phyloP scores from a whole-genome alignment of 2,888 invertebrate species.

The Diarsia mendica region DNA sequence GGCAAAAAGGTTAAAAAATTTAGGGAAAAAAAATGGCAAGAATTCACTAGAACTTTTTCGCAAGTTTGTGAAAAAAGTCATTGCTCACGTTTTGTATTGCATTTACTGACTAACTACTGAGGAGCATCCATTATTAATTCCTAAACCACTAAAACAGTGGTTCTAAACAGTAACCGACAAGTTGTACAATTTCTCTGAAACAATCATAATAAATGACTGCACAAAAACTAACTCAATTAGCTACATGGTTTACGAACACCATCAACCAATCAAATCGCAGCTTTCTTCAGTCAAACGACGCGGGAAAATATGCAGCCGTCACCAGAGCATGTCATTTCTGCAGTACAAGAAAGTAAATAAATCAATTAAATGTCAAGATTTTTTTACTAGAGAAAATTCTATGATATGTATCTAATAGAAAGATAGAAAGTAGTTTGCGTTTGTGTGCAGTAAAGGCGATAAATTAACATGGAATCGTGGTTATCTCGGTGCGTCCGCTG shows the following conservation, averaged over 20 bases:
- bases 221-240: conserved; percentile 56
- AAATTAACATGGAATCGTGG: conserved; percentile 68
- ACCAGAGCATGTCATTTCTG: conserved; percentile 53
- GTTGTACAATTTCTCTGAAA: conserved; percentile 38
- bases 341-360: conserved; percentile 58
- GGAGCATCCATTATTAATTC: conserved; percentile 21
- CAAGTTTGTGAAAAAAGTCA: conserved; percentile 33
- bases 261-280: conserved; percentile 39
- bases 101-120: not conserved
- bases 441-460: conserved; percentile 62
- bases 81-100: conserved; percentile 38
- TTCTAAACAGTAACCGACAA: not conserved
- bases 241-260: conserved; percentile 48
- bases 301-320: conserved; percentile 59
- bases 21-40: not conserved
- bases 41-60: not conserved
- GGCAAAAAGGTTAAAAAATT: conserved; percentile 24
- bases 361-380: conserved; percentile 58
- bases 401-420: conserved; percentile 67
- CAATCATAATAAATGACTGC: conserved; percentile 27
- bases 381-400: conserved; percentile 47
- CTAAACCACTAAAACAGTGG: conserved; percentile 27
- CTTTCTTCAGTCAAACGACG: conserved; percentile 56
- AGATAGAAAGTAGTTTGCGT: conserved; percentile 70
- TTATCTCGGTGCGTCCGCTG: conserved; percentile 59